Evolutionary conservation across 1,140 invertebrate species (phyloP), one percentile per base, ranked within the genome.

Genomic region (Capitella teleta): DNA sequence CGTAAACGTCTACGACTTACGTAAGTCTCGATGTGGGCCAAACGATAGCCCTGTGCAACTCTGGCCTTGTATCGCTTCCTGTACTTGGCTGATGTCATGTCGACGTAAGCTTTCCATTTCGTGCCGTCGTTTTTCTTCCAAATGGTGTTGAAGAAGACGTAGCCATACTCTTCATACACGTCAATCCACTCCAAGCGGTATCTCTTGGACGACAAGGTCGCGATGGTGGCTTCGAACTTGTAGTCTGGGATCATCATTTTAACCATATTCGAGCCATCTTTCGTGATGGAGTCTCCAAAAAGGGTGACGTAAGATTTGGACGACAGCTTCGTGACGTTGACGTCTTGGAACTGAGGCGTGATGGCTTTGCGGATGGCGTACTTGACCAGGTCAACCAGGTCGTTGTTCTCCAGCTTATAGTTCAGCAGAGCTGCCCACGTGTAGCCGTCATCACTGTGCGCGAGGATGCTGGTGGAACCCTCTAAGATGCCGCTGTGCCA

Each of bases 401-500:
- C 67, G 41, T 54, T 60, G 32, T 66, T 64, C 18, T 57, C 53
- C 5, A 64, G 45, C 58, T 64, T 64, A 28, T 61, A 51, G 45
- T 69, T 69, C 18, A 64, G 52, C 6, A 67, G 47, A 5, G 64
- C 52, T 12, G 57, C 57, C 67, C 67, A 69, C 6, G 57, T 58
- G 6, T 61, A 38, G 10, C 63, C 65, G 51, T 49, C 54, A 23
- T 56, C 53, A 28, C 64, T 52, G 41, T 58, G 57, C 19, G 55
- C 50, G 16, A 63, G 42, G 16, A 60, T 63, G 6, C 57, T 52
- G 12, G 62, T 61, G 10, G 63, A 62, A 0, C 67, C 67, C 23
- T 69, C 67, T 60, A 69, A 64, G 14, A 57, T 58, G 0, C 67
- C 67, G 12, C 64, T 66, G 47, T 69, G 67, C 25, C 65, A 64